Conservation (phyloP, 2,113 vertebrate species). For the Coregonus clupeaformis region DNA sequence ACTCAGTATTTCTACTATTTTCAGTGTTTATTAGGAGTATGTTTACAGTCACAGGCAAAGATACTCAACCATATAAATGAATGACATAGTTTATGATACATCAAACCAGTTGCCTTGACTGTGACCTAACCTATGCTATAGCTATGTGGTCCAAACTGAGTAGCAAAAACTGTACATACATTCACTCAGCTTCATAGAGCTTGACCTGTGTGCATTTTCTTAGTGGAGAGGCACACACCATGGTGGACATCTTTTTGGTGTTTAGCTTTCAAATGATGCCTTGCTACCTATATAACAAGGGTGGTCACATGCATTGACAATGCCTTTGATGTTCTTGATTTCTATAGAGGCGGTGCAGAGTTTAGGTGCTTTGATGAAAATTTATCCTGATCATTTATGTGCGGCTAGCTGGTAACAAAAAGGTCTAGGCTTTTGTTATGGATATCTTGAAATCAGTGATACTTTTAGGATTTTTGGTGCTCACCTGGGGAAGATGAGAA, state of each 20-base stretch:
- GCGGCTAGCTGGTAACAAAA: neutral
- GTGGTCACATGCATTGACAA: neutral
- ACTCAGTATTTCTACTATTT: neutral
- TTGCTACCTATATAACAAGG: constrained; percentile 76
- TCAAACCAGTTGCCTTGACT: neutral
- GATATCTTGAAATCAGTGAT: neutral
- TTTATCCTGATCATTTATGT: neutral
- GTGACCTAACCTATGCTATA: neutral
- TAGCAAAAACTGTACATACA: constrained; percentile 25
- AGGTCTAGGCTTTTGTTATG: neutral
- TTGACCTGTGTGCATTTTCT: constrained; percentile 11
- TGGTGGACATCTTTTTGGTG: constrained; percentile 69
- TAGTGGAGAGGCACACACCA: constrained; percentile 57
- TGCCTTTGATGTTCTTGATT: neutral
- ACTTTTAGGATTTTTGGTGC: neutral
- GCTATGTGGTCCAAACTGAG: neutral
- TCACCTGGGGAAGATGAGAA: neutral
- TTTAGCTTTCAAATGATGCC: constrained; percentile 79
- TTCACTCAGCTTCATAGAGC: constrained; percentile 1
- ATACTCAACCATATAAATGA: neutral
- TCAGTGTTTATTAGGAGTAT: neutral
- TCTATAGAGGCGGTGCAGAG: constrained; percentile 7
- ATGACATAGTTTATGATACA: neutral
- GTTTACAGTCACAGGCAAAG: neutral
- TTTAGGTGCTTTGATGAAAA: neutral